Evolutionary conservation across 1,140 invertebrate genomes (phyloP).

Genomic region (Conus betulinus): DNA sequence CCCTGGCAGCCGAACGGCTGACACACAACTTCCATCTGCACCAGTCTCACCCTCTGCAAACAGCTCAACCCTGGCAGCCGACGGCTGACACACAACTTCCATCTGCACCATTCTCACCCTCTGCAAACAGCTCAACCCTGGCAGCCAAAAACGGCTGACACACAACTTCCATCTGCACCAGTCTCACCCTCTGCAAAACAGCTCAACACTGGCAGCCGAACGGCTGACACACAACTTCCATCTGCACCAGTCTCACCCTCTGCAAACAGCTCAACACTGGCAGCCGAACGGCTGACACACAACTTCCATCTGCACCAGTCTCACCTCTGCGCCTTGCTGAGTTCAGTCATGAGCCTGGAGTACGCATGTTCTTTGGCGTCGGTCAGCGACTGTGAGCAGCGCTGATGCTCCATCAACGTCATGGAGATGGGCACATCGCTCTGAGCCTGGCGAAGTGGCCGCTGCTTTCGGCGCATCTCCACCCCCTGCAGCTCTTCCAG

Average conservation of each 20-base stretch:
- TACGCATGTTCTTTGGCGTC: constrained; percentile 82
- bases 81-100: no score
- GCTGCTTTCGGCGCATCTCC: constrained; percentile 9
- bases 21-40: no score
- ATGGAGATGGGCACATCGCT: constrained; percentile 59
- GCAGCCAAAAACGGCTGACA: no score
- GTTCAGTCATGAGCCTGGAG: constrained; percentile 81
- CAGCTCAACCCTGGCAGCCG: no score
- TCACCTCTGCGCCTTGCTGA: constrained; percentile 81
- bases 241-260: constrained; percentile 50
- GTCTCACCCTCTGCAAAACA: constrained; percentile 77
- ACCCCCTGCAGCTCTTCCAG: neutral
- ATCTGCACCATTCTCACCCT: constrained; percentile 67
- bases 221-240: no score
- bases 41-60: constrained; percentile 76
- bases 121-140: constrained; percentile 66
- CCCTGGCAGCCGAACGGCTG: no score
- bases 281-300: no score
- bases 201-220: no score
- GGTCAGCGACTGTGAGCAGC: constrained; percentile 75
- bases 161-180: no score
- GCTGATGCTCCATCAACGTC: constrained; percentile 42
- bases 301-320: neutral
- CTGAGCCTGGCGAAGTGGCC: constrained; percentile 59
- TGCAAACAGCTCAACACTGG: no score